Percentiles rank a stretch among this genome's conserved stretches.
Conservation (phyloP, 2,888 invertebrate genomes). For the Ypsolopha scabrella region DNA sequence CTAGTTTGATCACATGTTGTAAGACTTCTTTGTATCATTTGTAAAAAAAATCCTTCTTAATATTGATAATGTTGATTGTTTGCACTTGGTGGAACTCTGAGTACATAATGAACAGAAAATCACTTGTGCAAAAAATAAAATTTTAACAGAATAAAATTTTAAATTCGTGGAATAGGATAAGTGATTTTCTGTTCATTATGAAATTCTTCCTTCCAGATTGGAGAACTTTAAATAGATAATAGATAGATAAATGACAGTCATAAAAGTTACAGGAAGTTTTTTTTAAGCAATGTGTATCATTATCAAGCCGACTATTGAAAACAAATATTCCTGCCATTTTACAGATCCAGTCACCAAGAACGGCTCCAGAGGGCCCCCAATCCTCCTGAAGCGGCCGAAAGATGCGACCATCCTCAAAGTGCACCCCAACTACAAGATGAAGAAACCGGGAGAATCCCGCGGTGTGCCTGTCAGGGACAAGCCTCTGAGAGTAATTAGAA, state of each 20-base stretch:
- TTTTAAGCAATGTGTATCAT: neutral
- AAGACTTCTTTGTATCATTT: too few species aligned
- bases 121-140: too few species aligned
- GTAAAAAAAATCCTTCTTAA: too few species aligned
- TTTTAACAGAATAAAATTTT: too few species aligned
- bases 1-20: conserved; percentile 63
- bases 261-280: neutral
- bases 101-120: too few species aligned
- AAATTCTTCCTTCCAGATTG: neutral
- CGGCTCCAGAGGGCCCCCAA: conserved; percentile 52
- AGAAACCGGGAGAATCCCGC: neutral
- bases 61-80: too few species aligned
- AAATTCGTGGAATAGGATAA: too few species aligned
- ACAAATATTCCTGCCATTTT: conserved; percentile 7
- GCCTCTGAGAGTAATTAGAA: conserved; percentile 33
- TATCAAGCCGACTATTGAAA: neutral
- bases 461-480: conserved; percentile 27
- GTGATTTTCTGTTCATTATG: too few species aligned
- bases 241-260: too few species aligned
- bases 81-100: too few species aligned
- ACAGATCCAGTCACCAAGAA: conserved; percentile 58
- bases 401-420: conserved; percentile 55
- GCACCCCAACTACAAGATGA: conserved; percentile 30
- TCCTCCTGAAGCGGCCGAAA: conserved; percentile 53
- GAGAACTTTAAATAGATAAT: too few species aligned